phyloP scores from a whole-genome alignment of 2,888 invertebrate species.

The Lycocerus yunnanus region DNA sequence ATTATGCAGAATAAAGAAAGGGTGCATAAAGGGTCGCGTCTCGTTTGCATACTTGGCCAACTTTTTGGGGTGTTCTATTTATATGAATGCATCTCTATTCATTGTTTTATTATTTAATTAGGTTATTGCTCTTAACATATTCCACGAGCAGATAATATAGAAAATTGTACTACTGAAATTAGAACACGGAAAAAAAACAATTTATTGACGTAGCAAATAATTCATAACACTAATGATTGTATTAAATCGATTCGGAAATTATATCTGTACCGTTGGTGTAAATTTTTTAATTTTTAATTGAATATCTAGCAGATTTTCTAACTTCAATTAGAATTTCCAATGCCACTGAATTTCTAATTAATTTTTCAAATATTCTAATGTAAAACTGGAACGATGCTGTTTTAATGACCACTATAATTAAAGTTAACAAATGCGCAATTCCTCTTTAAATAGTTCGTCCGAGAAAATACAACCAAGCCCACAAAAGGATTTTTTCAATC shows the following conservation, averaged over 20 bases:
- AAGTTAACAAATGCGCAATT: not conserved
- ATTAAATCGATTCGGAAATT: not conserved
- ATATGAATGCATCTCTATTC: not conserved
- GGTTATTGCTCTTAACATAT: not conserved
- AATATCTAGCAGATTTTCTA: not conserved
- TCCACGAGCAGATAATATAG: not conserved
- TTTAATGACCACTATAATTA: not conserved
- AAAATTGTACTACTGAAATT: not conserved
- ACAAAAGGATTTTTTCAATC: not conserved
- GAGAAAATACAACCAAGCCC: not conserved
- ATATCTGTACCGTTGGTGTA: not conserved
- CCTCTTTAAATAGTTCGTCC: not conserved
- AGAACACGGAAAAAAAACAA: not conserved
- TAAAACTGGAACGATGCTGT: not conserved
- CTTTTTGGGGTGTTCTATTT: conserved; percentile 15
- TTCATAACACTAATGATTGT: not conserved
- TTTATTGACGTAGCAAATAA: not conserved
- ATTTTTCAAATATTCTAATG: not conserved
- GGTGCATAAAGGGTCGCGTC: conserved; percentile 37
- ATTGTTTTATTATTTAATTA: not conserved
- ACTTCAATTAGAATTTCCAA: not conserved
- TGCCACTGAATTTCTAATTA: not conserved
- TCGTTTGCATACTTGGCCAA: conserved; percentile 24
- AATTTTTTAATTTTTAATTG: not conserved
- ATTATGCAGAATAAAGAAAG: conserved; percentile 36